Evolutionary conservation across 2,797 vertebrate species (phyloP).

Genomic region (Huso huso): DNA sequence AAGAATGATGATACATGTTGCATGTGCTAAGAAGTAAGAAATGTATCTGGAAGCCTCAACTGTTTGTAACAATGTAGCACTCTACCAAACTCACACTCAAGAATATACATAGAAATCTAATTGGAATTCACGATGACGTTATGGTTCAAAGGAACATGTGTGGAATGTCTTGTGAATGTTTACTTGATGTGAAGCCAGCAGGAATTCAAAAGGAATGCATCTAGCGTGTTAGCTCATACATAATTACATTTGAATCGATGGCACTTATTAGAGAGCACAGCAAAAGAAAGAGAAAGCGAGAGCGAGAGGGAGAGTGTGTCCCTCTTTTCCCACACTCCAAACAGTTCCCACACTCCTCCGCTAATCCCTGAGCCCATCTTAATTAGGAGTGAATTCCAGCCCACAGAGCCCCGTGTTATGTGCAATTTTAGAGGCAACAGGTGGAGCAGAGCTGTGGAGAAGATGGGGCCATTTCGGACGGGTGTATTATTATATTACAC

Average conservation of each 20-base stretch:
- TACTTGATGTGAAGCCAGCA: constrained; percentile 15
- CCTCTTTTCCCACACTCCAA: constrained; percentile 63
- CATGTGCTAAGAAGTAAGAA: too few species aligned
- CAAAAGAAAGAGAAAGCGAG: constrained; percentile 32
- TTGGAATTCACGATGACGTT: too few species aligned
- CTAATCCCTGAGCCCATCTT: constrained; percentile 62
- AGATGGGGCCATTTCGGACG: constrained; percentile 3
- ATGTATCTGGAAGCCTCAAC: too few species aligned
- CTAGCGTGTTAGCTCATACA: constrained; percentile 16
- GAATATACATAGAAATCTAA: too few species aligned
- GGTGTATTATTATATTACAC: too few species aligned
- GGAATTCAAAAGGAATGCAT: constrained; percentile 12
- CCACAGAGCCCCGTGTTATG: constrained; percentile 52
- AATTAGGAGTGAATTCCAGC: constrained; percentile 71
- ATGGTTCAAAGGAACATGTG: constrained; percentile 37
- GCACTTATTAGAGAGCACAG: constrained; percentile 51
- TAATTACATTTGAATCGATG: constrained; percentile 55
- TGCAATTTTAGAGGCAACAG: constrained; percentile 18
- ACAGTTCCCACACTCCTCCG: constrained; percentile 61
- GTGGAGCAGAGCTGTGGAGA: constrained; percentile 18
- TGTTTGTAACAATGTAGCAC: too few species aligned
- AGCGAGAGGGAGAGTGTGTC: constrained; percentile 24
- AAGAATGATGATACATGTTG: too few species aligned
- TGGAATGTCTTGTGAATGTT: constrained; percentile 21
- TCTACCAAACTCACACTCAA: too few species aligned